phyloP scores from a whole-genome alignment of 2,797 vertebrate species.

The Xyrichtys novacula region DNA sequence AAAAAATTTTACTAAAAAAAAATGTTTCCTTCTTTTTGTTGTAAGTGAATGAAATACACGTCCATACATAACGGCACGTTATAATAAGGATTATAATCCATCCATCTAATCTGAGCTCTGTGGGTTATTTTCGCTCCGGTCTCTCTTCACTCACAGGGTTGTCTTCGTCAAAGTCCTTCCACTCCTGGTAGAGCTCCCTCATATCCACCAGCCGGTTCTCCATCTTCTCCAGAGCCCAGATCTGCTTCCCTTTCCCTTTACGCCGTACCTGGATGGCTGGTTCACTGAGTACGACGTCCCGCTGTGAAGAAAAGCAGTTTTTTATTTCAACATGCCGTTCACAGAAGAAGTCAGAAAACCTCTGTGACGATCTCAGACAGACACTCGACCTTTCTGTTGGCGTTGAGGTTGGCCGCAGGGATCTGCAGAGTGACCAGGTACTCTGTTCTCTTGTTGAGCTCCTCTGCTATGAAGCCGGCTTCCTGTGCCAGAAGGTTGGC shows the following conservation, averaged over 20 bases:
- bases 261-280: slow-evolving; percentile 95
- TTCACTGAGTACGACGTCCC: slow-evolving; percentile 93
- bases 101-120: neutral
- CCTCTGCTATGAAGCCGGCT: slow-evolving; percentile 93
- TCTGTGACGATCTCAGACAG: too few relatives aligned
- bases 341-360: too few relatives aligned
- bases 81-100: too few relatives aligned
- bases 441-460: slow-evolving; percentile 94
- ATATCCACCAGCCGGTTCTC: slow-evolving; percentile 97
- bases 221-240: slow-evolving; percentile 98
- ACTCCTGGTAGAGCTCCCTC: slow-evolving; percentile 98
- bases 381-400: slow-evolving; percentile 92
- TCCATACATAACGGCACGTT: too few relatives aligned
- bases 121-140: too few relatives aligned
- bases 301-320: slow-evolving; percentile 67
- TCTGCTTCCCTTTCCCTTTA: slow-evolving; percentile 95
- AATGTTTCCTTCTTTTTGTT: too few relatives aligned
- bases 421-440: slow-evolving; percentile 98
- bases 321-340: too few relatives aligned
- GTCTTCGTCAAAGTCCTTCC: slow-evolving; percentile 94
- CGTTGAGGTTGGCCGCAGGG: slow-evolving; percentile 94
- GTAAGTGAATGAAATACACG: too few relatives aligned
- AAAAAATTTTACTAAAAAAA: too few relatives aligned
- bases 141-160: slow-evolving; percentile 84
- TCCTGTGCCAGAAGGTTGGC: slow-evolving; percentile 94